Evolutionary conservation across 2,888 invertebrate genomes (phyloP), one percentile per base, ranked within the genome.

Genomic region (Lymantria monacha): DNA sequence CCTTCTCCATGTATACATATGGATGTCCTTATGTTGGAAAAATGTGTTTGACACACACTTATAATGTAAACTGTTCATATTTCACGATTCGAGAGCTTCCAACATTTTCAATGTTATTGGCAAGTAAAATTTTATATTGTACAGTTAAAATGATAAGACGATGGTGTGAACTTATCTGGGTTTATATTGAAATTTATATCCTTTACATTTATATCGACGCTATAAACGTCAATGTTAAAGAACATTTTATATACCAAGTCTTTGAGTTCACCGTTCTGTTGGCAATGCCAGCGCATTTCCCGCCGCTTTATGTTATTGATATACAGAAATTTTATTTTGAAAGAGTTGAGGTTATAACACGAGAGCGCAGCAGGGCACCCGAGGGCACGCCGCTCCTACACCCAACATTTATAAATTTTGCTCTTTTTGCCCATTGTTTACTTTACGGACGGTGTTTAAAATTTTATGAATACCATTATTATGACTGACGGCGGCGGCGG

Each of bases 391-490:
- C 57, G 66, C 69, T 74, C 67, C 52, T 70, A 69, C 79, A 71
- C 73, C 72, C 71, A 68, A 74, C 77, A 69, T 78, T 83, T 76
- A 76, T 69, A 59, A 63, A 66, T 74, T 74, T 81, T 84, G 76
- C 76, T 85, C 83, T 81, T 88, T 89, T 88, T 87, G 69, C 72
- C 85, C 87, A 90, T 90, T 91, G 90, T 91, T 91, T 89, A 84
- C 85, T 90, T 87, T 83, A 84, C 83, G 74, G 79, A 68, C 79
- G 80, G 79, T 81, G 79, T 81, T 83, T 80, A 79, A 83, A 84
- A 74, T 81, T 88, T 88, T 90, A 88, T 83, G 86, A 85, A 85
- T 83, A 80, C 82, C 85, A 84, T 86, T 81, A 84, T 86, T 81
- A 81, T 77, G 79, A 80, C 73, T 76, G 83, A 81, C 80, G 75